A percentile compares a stretch with the other conserved stretches of the same genome.
phyloP scores from a whole-genome alignment of 2,888 invertebrate genomes.

The Leptopterna dolabrata region DNA sequence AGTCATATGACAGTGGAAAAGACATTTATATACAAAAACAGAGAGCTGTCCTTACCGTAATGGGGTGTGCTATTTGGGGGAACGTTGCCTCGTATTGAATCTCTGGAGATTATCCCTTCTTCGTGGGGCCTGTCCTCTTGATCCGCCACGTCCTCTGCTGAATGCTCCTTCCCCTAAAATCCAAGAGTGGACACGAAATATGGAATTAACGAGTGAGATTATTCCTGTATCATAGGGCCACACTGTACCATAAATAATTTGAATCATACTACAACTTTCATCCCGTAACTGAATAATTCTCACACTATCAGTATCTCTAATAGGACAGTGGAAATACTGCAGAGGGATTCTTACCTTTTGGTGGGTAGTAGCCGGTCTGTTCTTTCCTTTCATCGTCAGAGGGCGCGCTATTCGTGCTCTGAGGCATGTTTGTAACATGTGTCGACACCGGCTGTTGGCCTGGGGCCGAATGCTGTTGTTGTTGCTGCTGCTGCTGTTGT shows the following conservation, averaged over 20 bases:
- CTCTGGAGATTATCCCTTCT: slow-evolving; percentile 61
- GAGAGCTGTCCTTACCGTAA: slow-evolving; percentile 50
- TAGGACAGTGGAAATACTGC: no score
- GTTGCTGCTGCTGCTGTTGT: slow-evolving; percentile 45
- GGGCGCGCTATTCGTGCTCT: slow-evolving; percentile 36
- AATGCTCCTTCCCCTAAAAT: slow-evolving; percentile 50
- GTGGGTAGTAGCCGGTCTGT: slow-evolving; percentile 53
- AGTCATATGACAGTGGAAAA: no score
- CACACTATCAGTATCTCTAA: no score
- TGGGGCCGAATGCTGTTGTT: slow-evolving; percentile 34
- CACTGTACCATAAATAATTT: neutral
- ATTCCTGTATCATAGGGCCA: neutral
- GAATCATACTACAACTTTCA: no score
- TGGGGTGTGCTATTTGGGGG: slow-evolving; percentile 62
- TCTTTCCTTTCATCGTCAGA: slow-evolving; percentile 59
- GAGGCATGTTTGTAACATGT: slow-evolving; percentile 53
- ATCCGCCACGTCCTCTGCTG: slow-evolving; percentile 55
- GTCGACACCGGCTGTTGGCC: slow-evolving; percentile 46
- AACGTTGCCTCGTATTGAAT: slow-evolving; percentile 61
- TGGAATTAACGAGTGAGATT: neutral
- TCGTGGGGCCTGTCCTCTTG: slow-evolving; percentile 57
- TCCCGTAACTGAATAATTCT: no score
- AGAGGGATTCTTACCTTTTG: slow-evolving; percentile 50
- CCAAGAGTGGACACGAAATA: no score
- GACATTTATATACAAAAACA: no score